Evolutionary conservation across 2,797 vertebrate species (phyloP).

Genomic region (Molossus alvarezi): DNA sequence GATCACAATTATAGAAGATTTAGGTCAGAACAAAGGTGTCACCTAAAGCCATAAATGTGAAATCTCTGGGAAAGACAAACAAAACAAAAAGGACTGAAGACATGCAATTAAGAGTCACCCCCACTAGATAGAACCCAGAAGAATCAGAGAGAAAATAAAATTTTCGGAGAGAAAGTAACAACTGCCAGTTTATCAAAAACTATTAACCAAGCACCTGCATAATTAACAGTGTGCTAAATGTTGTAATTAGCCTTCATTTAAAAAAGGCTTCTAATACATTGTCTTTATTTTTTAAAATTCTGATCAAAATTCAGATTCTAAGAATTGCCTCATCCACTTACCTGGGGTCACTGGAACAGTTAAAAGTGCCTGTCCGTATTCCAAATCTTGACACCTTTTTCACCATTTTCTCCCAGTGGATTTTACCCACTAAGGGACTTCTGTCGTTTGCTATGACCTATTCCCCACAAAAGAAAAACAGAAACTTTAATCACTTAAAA

Average conservation of each 20-base stretch:
- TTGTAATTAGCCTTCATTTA: conserved; percentile 40
- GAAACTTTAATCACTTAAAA: conserved; percentile 76
- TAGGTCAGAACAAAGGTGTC: background rate
- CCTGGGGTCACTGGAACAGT: conserved; percentile 98
- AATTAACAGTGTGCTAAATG: background rate
- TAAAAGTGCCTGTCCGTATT: conserved; percentile 98
- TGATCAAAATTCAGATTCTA: conserved; percentile 74
- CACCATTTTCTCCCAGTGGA: conserved; percentile 98
- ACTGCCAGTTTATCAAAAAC: conserved; percentile 39
- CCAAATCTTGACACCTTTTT: conserved; percentile 98
- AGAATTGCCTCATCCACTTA: conserved; percentile 85
- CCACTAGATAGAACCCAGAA: conserved; percentile 29
- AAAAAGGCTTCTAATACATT: conserved; percentile 46
- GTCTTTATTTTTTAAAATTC: conserved; percentile 4
- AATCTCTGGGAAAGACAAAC: conserved; percentile 41
- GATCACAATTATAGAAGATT: conserved; percentile 16
- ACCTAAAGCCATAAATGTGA: conserved; percentile 3
- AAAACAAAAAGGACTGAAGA: conserved; percentile 38
- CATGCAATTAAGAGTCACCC: background rate
- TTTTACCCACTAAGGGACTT: conserved; percentile 95
- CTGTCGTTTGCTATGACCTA: conserved; percentile 97
- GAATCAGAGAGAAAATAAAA: background rate
- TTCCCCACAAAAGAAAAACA: conserved; percentile 74
- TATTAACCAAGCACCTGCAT: background rate
- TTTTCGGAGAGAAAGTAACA: background rate